Evolutionary conservation across 2,113 vertebrate species (phyloP).

Genomic region (Barnardius zonarius): DNA sequence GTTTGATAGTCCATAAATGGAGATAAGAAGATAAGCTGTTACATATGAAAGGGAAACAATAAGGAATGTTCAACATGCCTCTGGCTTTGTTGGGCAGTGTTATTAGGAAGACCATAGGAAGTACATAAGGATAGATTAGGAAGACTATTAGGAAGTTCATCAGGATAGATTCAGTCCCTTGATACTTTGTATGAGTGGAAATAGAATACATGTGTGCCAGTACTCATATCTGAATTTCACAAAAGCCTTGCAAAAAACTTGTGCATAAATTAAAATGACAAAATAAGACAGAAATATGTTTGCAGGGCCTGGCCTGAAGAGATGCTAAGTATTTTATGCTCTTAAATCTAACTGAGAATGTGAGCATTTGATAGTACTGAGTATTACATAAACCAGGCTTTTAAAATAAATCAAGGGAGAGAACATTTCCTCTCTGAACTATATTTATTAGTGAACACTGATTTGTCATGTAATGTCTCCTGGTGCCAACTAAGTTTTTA

Average conservation of each 20-base stretch:
- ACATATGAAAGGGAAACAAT: background rate
- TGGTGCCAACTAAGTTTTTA: background rate
- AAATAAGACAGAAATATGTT: background rate
- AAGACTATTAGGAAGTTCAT: background rate
- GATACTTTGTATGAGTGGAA: conserved; percentile 44
- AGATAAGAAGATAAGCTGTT: background rate
- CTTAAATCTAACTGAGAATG: background rate
- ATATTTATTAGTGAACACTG: background rate
- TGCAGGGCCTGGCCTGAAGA: background rate
- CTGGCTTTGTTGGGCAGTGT: conserved; percentile 22
- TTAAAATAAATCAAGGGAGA: background rate
- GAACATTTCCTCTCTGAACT: conserved; percentile 31
- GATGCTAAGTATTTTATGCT: background rate
- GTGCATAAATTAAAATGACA: background rate
- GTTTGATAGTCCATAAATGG: background rate
- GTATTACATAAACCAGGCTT: background rate
- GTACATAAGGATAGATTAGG: conserved; percentile 18
- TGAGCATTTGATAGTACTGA: background rate
- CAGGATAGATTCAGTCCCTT: conserved; percentile 10
- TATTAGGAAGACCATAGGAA: conserved; percentile 33
- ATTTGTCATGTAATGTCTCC: conserved; percentile 11
- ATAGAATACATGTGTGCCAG: background rate
- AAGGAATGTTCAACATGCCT: background rate
- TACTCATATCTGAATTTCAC: background rate
- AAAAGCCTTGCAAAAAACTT: background rate